A percentile compares a stretch with the other conserved stretches of the same genome.
Evolutionary conservation across 2,888 invertebrate genomes (phyloP).

Genomic region (Brachylomia viminalis): DNA sequence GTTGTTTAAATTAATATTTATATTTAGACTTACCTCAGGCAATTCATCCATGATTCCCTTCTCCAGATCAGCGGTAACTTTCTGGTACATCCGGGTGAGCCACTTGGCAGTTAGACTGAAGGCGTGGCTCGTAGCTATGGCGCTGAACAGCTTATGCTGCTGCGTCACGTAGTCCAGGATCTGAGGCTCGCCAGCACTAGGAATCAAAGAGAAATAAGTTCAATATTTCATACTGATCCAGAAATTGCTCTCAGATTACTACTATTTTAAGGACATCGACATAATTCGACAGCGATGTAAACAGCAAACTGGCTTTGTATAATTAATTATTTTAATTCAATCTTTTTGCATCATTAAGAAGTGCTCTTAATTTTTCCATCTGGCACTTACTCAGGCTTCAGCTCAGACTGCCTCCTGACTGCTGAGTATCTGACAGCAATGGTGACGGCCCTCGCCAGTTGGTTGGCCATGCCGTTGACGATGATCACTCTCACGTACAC

Average conservation of each 20-base stretch:
- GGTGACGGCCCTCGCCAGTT: conserved; percentile 94
- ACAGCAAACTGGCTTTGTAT: too few relatives aligned
- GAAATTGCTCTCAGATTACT: too few relatives aligned
- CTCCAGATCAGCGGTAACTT: conserved; percentile 93
- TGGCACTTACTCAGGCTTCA: conserved; percentile 92
- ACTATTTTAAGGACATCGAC: too few relatives aligned
- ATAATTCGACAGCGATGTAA: too few relatives aligned
- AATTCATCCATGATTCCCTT: conserved; percentile 94
- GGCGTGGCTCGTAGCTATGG: conserved; percentile 95
- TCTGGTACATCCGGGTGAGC: conserved; percentile 95
- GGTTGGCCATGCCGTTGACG: conserved; percentile 92
- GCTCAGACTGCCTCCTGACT: conserved; percentile 96
- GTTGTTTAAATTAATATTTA: neutral
- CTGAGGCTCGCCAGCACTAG: conserved; percentile 95
- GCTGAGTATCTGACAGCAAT: conserved; percentile 97
- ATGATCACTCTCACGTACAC: conserved; percentile 96
- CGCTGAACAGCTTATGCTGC: conserved; percentile 97
- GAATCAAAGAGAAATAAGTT: conserved; percentile 19
- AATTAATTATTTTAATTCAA: too few relatives aligned
- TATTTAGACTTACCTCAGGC: conserved; percentile 92
- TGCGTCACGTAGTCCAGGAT: conserved; percentile 98
- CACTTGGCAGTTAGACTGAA: conserved; percentile 93
- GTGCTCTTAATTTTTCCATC: neutral
- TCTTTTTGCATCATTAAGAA: neutral
- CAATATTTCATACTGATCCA: neutral